Evolutionary conservation across 2,113 vertebrate genomes (phyloP).

Genomic region (Protobothrops flavoviridis): DNA sequence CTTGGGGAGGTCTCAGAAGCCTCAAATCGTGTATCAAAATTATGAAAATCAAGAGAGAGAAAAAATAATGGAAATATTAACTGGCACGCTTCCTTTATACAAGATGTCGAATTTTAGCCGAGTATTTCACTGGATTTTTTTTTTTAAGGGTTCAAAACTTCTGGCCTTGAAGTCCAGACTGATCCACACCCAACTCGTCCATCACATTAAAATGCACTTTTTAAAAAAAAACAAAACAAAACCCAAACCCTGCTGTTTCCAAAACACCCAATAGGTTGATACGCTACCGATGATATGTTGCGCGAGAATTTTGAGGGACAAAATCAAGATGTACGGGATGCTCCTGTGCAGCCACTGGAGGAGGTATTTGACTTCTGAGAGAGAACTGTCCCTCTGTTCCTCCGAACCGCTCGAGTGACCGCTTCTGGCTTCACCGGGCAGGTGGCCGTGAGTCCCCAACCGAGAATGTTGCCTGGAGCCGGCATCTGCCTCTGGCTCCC

Average conservation of each 20-base stretch:
- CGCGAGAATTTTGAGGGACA: slow-evolving; percentile 85
- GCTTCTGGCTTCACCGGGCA: slow-evolving; percentile 58
- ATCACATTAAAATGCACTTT: background rate
- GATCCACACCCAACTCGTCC: background rate
- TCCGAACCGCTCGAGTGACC: slow-evolving; percentile 63
- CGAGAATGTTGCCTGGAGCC: slow-evolving; percentile 71
- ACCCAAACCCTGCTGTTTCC: background rate
- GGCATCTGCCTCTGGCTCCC: slow-evolving; percentile 68
- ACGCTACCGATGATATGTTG: slow-evolving; percentile 86
- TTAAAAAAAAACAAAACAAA: background rate
- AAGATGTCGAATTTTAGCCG: background rate
- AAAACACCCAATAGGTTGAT: slow-evolving; percentile 6
- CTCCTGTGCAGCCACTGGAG: slow-evolving; percentile 92
- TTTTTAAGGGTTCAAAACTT: no score
- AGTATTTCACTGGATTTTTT: background rate
- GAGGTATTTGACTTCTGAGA: slow-evolving; percentile 85
- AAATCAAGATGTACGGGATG: slow-evolving; percentile 89
- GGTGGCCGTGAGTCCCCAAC: slow-evolving; percentile 67
- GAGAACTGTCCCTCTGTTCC: slow-evolving; percentile 78
- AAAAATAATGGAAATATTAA: background rate
- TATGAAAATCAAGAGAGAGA: background rate
- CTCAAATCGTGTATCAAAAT: background rate
- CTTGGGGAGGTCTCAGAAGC: background rate
- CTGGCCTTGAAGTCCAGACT: background rate
- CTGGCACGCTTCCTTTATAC: background rate